Base-by-base conservation (phyloP, 1,140 invertebrate genomes). In the Pollicipes pollicipes region DNA sequence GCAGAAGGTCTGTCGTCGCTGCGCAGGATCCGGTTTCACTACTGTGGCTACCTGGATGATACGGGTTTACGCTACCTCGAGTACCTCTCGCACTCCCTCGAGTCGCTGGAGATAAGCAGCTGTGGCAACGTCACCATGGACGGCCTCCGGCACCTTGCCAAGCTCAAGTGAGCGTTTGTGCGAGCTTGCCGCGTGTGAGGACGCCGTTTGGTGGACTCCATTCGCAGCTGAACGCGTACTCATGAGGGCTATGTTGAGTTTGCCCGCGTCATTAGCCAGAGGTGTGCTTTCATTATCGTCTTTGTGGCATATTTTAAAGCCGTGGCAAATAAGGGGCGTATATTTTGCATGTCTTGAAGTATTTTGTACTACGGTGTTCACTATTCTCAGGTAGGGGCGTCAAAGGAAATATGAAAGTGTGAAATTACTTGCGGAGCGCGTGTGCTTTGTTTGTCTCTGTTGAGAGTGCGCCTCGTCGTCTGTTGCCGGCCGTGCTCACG, bases 21-120 rank as follows among this genome's bases (percentile, higher is more conserved):
- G 29, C 81, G 83, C 72, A 85, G 84, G 73, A 82, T 90, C 13
- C 84, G 85, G 69, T 80, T 91, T 16, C 81, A 88, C 71, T 82
- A 83, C 63, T 89, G 88, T 78, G 78, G 76, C 71, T 89, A 90
- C 75, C 75, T 91, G 16, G 83, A 87, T 75, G 83, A 90, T 75
- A 78, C 80, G 32, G 87, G 86, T 0, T 74, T 90, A 35, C 72
- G 77, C 10, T 76, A 82, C n/a, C 76, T 91, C 3, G 70, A 75
- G 0, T 76, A 82, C 75, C 63, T 89, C 10, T 84, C 84, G 74
- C 76, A 85, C 70, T 80, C 83, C 0, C 78, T 91, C 31, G 78
- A 79, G 70, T 75, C 83, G 75, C 78, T 91, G 0, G 85, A 90
- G 80, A 79, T 92, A 4, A 82, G 82, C 21, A 83, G 83, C 1